Evolutionary conservation across 2,888 invertebrate genomes (phyloP), one percentile per base, ranked within the genome.

Genomic region (Entomobrya multifasciata): DNA sequence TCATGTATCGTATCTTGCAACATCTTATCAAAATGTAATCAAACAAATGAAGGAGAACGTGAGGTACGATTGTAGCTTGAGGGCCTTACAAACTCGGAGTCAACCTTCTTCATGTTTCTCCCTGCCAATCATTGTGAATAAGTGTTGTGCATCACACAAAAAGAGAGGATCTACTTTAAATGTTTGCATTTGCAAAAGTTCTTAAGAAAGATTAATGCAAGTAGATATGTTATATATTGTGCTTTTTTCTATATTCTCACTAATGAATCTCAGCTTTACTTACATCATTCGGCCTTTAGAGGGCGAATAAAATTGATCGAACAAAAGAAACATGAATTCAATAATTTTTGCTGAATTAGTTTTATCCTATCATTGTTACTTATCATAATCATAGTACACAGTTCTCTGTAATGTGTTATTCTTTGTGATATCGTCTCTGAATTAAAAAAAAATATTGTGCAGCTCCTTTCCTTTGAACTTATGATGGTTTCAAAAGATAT

Each of bases 271-370:
- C 47, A 27, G 6, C 62, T 44, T 62, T 44, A n/a, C n/a, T n/a
- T 20, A 67, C 15, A 44, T 36, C 83, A 22, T 25, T 30, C 77
- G 84, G 84, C 84, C 84, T 84, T 57, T 77, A 57, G 65, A 84
- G 84, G 77, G 77, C 84, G 83, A 84, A 84, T 65, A 17, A 84
- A 84, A 77, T 70, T 83, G 83, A 20, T 30, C 62, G 41, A 27
- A 36, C 76, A 65, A 76, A 76, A 30, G 47, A 72, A 82, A 82
- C 25, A 82, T 57, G 72, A 81, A 49, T 80, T 80, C 52, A 67
- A 67, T 67, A 80, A 80, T 80, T 80, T n/a, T 80, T 8, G 30
- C 30, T 0, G 20, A 57, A 65, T 65, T 49, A 49, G 15, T 17
- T n/a, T 47, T 44, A 62, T 13, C 25, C 57, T 11, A 8, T 41